Evolutionary conservation across 1,140 invertebrate species (phyloP).

Genomic region (Aleiodes sp.): DNA sequence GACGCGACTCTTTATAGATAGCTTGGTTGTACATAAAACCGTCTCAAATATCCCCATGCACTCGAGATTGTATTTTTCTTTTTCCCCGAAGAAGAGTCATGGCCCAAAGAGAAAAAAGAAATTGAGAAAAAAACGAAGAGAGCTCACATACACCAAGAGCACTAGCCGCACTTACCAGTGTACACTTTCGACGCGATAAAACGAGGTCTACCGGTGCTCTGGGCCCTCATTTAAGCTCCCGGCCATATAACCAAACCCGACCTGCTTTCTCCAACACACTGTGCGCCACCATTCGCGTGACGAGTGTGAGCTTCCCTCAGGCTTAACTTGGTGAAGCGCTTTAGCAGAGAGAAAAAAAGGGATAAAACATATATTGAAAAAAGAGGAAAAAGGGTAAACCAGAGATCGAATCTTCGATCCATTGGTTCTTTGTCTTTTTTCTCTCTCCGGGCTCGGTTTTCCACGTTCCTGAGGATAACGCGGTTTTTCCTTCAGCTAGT

Average conservation of each 20-base stretch:
- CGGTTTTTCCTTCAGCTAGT: not conserved
- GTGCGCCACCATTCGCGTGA: slow-evolving; percentile 22
- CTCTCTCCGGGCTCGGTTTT: not conserved
- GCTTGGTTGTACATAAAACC: not conserved
- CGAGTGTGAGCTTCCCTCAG: not conserved
- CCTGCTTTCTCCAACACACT: slow-evolving; percentile 31
- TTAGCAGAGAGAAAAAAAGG: not conserved
- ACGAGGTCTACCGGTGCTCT: slow-evolving; percentile 7
- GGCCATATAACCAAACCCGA: slow-evolving; percentile 6
- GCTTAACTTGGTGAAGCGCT: slow-evolving; percentile 3
- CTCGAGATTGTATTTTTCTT: too few relatives aligned
- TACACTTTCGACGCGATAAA: slow-evolving; percentile 10
- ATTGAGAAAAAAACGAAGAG: not conserved
- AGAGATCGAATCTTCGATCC: slow-evolving; percentile 18
- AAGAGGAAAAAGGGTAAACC: slow-evolving; percentile 11
- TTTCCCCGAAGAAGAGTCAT: not conserved
- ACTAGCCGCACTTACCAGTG: not conserved
- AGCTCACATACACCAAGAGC: not conserved
- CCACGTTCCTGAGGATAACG: not conserved
- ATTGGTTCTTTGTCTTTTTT: too few relatives aligned
- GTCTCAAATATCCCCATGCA: too few relatives aligned
- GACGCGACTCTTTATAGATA: slow-evolving; percentile 12
- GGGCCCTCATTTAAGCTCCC: not conserved
- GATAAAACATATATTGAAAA: not conserved
- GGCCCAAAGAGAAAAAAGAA: not conserved